A percentile compares a stretch with the other conserved stretches of the same genome.
phyloP scores from a whole-genome alignment of 2,888 invertebrate genomes.

The Nymphalis c-album region DNA sequence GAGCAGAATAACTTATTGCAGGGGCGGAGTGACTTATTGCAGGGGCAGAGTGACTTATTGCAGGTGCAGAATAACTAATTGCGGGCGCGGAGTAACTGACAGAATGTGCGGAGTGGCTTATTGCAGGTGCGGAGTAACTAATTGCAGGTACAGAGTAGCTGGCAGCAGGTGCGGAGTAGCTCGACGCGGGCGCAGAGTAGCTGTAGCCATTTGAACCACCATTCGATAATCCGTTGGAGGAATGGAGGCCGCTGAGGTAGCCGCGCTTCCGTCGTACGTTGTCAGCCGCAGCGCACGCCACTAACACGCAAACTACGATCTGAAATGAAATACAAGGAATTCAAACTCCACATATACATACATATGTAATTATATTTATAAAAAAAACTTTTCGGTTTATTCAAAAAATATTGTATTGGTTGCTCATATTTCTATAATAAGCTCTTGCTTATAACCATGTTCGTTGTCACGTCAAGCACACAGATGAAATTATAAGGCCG shows the following conservation, averaged over 20 bases:
- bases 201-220: slow-evolving; percentile 31
- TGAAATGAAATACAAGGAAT: slow-evolving; percentile 14
- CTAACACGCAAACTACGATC: slow-evolving; percentile 45
- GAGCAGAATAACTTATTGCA: slow-evolving; percentile 31
- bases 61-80: slow-evolving; percentile 17
- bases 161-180: slow-evolving; percentile 29
- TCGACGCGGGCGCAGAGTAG: slow-evolving; percentile 29
- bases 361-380: no score
- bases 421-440: no score
- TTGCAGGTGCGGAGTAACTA: slow-evolving; percentile 26
- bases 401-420: no score
- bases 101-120: slow-evolving; percentile 19
- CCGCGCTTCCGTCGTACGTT: slow-evolving; percentile 54
- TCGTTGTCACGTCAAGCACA: no score
- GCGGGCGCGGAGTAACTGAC: slow-evolving; percentile 16
- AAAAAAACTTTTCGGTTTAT: no score
- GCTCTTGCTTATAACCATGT: no score
- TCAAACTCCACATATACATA: neutral
- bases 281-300: slow-evolving; percentile 45
- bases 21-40: slow-evolving; percentile 11
- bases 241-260: slow-evolving; percentile 43
- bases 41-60: slow-evolving; percentile 17
- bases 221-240: slow-evolving; percentile 9
- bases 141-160: slow-evolving; percentile 26
- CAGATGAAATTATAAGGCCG: no score